These are phyloP conservation scores for Echinops telfairi DNA, from an alignment of 2,113 vertebrate species.

Conservation along the genomic window DNA sequence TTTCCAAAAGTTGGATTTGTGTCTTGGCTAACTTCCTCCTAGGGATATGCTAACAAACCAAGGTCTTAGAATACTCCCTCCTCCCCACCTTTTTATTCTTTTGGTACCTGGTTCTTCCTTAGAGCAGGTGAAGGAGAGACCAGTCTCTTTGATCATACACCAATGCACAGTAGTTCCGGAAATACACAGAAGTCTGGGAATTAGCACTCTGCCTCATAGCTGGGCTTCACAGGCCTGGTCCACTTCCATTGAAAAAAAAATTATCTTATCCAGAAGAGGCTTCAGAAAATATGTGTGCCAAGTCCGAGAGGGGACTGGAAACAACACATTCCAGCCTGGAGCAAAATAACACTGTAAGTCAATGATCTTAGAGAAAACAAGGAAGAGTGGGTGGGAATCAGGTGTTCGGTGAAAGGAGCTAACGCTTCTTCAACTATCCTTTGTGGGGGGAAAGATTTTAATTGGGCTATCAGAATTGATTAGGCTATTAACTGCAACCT, in stretches of 20 bases:
- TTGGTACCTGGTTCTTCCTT: not conserved
- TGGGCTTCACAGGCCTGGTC: not conserved
- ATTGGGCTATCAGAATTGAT: not conserved
- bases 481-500: not conserved
- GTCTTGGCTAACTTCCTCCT: not conserved
- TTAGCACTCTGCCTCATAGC: not conserved
- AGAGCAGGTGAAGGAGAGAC: not conserved
- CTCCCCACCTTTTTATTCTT: too few relatives aligned
- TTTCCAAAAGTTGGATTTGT: constrained; percentile 25
- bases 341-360: not conserved
- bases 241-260: not conserved
- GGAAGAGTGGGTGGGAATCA: not conserved
- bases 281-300: not conserved
- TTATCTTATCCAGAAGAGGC: not conserved
- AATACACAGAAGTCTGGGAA: not conserved
- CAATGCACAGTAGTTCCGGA: not conserved
- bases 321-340: not conserved
- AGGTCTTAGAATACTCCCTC: not conserved
- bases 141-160: not conserved
- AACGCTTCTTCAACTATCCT: not conserved
- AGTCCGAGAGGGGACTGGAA: not conserved
- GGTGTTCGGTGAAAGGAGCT: not conserved
- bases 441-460: not conserved
- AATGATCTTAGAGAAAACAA: not conserved
- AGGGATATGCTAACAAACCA: not conserved